These are phyloP conservation scores for Amphimallon solstitiale DNA, from an alignment of 2,888 invertebrate genomes.

Conservation along the genomic window DNA sequence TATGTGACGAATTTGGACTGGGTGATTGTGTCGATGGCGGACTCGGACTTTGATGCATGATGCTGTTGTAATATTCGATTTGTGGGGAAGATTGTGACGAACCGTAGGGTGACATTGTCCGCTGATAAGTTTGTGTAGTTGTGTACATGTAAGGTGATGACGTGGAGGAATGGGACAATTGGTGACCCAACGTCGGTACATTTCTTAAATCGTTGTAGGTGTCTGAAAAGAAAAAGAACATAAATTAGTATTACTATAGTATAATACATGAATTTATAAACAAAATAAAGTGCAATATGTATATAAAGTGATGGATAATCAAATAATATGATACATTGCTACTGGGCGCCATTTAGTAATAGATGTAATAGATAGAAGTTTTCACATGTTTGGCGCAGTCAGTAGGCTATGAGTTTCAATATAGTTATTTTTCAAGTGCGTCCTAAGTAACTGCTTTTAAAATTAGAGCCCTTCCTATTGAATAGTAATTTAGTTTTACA, in stretches of 20 bases:
- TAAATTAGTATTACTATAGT: not conserved
- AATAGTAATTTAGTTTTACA: too few relatives aligned
- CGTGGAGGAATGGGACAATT: conserved; percentile 53
- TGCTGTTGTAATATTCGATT: conserved; percentile 54
- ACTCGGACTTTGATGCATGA: conserved; percentile 57
- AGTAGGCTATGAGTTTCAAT: too few relatives aligned
- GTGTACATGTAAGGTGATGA: conserved; percentile 58
- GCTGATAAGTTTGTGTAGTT: conserved; percentile 53
- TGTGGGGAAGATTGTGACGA: conserved; percentile 54
- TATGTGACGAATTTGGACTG: conserved; percentile 56
- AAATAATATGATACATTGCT: too few relatives aligned
- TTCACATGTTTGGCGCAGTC: too few relatives aligned
- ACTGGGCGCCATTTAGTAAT: too few relatives aligned
- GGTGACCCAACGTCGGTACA: conserved; percentile 51
- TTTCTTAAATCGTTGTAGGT: conserved; percentile 54
- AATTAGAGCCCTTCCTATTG: too few relatives aligned
- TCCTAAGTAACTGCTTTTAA: too few relatives aligned
- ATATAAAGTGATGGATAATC: too few relatives aligned
- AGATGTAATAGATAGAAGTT: too few relatives aligned
- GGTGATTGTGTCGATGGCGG: conserved; percentile 56
- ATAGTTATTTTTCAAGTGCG: too few relatives aligned
- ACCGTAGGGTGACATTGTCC: conserved; percentile 58
- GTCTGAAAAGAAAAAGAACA: conserved; percentile 51
- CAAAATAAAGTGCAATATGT: too few relatives aligned
- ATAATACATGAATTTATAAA: too few relatives aligned